Evolutionary conservation across 2,888 invertebrate species (phyloP), one percentile per base, ranked within the genome.

Genomic region (Coleophora deauratella): DNA sequence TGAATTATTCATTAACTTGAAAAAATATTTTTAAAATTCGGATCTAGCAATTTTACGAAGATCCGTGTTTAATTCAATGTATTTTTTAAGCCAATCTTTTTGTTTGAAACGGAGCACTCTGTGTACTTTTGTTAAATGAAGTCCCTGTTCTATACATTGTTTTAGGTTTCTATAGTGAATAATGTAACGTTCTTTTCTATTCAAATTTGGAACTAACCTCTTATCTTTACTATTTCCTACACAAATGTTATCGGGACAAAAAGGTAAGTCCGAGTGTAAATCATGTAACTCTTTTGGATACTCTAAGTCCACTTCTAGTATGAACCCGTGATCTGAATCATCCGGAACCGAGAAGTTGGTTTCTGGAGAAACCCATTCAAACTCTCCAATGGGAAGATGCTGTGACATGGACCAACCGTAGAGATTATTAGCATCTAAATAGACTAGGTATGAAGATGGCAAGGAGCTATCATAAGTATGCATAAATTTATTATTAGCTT

Each of bases 341-440:
- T 42, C 41, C 3, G 43, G n/a, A 9, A 52, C 36, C 11, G 48
- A 35, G 30, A 46, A 47, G 28, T 43, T 31, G 12, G 44, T 33
- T 37, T 54, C 27, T 31, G 43, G 35, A 13, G 50, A 44, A n/a
- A 52, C 44, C 62, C 62, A 71, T 42, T 55, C 38, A 50, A 72
- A 67, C 9, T 47, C 50, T 10, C 46, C 43, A 9, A 41, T 34
- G 0, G 70, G 67, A 13, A 71, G 44, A 10, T 43, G 42, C 43
- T 66, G 52, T 6, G 43, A 50, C 65, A 72, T 62, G 1, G 64
- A 64, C 53, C 55, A 59, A 4, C 65, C 65, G 47, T 69, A 71
- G n/a, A 64, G 43, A 46, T 66, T 70, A 44, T 71, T 69, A 1
- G 55, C 55, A 51, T 67, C 67, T 6, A 62, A 48, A 41, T 64